Evolutionary conservation across 2,888 invertebrate species (phyloP).

Genomic region (Clivina fossor): DNA sequence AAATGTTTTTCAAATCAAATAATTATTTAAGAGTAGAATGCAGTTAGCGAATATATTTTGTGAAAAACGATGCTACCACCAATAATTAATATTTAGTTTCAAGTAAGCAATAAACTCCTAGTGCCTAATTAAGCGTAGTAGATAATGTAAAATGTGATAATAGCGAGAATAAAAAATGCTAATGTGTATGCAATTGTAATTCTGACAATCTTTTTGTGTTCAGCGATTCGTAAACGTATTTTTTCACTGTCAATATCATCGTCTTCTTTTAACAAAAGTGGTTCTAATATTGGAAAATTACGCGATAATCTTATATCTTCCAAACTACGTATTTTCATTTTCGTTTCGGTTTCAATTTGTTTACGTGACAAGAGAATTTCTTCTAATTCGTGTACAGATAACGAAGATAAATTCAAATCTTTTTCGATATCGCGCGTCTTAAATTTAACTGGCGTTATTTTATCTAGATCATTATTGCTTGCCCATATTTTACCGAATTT

Average conservation of each 20-base stretch:
- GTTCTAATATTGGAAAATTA: constrained; percentile 55
- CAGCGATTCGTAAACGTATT: constrained; percentile 47
- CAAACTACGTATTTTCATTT: constrained; percentile 25
- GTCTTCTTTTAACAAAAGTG: constrained; percentile 57
- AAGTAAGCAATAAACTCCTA: too few species aligned
- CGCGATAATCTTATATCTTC: constrained; percentile 36
- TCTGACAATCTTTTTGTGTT: constrained; percentile 56
- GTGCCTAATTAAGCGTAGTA: constrained; percentile 54
- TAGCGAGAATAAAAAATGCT: constrained; percentile 57
- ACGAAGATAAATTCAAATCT: constrained; percentile 21
- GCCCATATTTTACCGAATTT: constrained; percentile 26
- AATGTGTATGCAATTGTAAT: constrained; percentile 61
- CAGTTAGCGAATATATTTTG: too few species aligned
- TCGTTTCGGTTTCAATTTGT: constrained; percentile 14
- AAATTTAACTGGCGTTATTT: constrained; percentile 48
- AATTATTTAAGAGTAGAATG: too few species aligned
- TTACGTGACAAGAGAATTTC: constrained; percentile 33
- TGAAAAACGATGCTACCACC: too few species aligned
- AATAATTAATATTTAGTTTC: too few species aligned
- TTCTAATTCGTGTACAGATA: constrained; percentile 29
- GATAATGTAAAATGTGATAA: constrained; percentile 59
- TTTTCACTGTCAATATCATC: constrained; percentile 46
- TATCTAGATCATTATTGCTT: constrained; percentile 46
- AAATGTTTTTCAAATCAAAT: too few species aligned
- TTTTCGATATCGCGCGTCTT: constrained; percentile 2